Conservation (phyloP, 1,140 invertebrate species). For the Pygmarrhopalites habei region DNA sequence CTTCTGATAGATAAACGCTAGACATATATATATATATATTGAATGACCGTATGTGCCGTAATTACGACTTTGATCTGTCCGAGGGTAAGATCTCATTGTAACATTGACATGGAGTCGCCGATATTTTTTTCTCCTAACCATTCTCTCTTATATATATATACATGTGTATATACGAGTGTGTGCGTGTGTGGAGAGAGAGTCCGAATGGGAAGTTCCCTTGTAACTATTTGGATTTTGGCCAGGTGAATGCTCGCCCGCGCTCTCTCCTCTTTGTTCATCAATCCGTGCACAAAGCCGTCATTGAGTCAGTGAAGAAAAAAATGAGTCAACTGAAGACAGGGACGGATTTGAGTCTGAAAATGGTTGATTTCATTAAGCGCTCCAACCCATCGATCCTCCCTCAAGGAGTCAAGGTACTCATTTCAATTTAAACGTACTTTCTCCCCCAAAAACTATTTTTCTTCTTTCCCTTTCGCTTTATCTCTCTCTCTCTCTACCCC, state of each 20-base stretch:
- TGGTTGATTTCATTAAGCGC: slow-evolving; percentile 26
- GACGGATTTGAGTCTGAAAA: neutral
- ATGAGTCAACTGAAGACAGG: slow-evolving; percentile 12
- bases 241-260: slow-evolving; percentile 11
- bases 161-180: no score
- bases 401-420: slow-evolving; percentile 7
- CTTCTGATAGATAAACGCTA: no score
- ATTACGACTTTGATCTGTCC: neutral
- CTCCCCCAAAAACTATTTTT: no score
- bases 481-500: neutral
- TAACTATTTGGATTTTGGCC: slow-evolving; percentile 11
- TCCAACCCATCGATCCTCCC: neutral
- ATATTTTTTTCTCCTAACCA: neutral
- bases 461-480: neutral
- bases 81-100: neutral
- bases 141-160: no score
- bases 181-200: neutral
- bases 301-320: slow-evolving; percentile 10
- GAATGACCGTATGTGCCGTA: no score
- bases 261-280: slow-evolving; percentile 32
- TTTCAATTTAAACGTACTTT: neutral
- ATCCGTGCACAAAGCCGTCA: slow-evolving; percentile 6
- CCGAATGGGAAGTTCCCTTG: neutral
- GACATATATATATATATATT: no score
- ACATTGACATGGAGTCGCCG: neutral